Conservation (phyloP, 2,888 invertebrate genomes). For the Orthonychiurus folsomi region DNA sequence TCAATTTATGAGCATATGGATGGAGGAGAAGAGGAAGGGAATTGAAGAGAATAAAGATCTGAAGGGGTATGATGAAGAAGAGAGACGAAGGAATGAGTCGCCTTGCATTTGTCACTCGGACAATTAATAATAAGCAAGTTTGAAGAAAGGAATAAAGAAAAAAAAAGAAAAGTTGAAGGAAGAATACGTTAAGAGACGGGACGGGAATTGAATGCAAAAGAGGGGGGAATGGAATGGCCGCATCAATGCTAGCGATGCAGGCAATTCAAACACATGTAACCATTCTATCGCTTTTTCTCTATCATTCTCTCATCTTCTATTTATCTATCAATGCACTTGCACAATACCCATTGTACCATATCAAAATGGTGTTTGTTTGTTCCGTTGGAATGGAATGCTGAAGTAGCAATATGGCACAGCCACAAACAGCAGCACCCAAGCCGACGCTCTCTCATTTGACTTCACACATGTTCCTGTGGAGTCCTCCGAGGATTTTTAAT, state of each 20-base stretch:
- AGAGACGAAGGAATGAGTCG: neutral
- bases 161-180: conserved; percentile 9
- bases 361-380: conserved; percentile 11
- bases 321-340: conserved; percentile 9
- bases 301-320: conserved; percentile 1
- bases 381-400: neutral
- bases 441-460: neutral
- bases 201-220: neutral
- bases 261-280: no score
- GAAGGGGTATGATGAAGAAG: conserved; percentile 6
- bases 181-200: conserved; percentile 7
- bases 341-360: conserved; percentile 15
- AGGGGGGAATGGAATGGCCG: no score
- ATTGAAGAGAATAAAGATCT: conserved; percentile 11
- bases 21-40: conserved; percentile 19
- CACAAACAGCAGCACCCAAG: neutral
- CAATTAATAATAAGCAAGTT: conserved; percentile 20
- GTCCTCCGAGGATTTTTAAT: neutral
- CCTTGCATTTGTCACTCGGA: conserved; percentile 20
- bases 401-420: neutral
- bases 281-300: neutral
- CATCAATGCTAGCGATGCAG: no score
- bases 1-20: no score
- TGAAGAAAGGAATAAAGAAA: conserved; percentile 3
- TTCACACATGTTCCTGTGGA: no score